These are phyloP conservation scores for Castor canadensis DNA, from an alignment of 2,113 vertebrate species.

Conservation along the genomic window DNA sequence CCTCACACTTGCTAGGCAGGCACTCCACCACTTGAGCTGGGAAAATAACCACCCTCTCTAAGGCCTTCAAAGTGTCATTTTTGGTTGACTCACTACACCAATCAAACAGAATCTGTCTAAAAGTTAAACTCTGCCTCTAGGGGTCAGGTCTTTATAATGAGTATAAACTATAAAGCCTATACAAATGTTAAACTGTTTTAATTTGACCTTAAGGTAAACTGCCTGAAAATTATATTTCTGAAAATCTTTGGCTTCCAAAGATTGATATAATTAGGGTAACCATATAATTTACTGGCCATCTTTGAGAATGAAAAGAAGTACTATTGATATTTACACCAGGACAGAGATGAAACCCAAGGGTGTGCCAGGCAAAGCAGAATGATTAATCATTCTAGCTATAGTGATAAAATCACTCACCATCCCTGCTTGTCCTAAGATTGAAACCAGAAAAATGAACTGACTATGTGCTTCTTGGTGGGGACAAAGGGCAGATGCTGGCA, in stretches of 20 bases:
- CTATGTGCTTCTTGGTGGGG: background rate
- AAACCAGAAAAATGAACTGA: background rate
- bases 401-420: background rate
- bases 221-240: background rate
- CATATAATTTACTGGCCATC: background rate
- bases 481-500: background rate
- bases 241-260: background rate
- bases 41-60: no score
- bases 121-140: background rate
- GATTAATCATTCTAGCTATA: background rate
- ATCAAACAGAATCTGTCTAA: background rate
- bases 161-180: background rate
- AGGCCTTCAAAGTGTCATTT: background rate
- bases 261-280: background rate
- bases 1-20: no score
- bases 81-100: background rate
- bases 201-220: background rate
- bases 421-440: background rate
- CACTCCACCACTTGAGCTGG: no score
- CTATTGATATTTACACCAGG: background rate
- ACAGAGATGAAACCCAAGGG: background rate
- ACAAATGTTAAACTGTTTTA: background rate
- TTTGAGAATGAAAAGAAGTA: background rate
- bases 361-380: background rate
- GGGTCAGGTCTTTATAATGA: background rate